Conservation (phyloP, 1,140 invertebrate species). For the Leguminivora glycinivorella region DNA sequence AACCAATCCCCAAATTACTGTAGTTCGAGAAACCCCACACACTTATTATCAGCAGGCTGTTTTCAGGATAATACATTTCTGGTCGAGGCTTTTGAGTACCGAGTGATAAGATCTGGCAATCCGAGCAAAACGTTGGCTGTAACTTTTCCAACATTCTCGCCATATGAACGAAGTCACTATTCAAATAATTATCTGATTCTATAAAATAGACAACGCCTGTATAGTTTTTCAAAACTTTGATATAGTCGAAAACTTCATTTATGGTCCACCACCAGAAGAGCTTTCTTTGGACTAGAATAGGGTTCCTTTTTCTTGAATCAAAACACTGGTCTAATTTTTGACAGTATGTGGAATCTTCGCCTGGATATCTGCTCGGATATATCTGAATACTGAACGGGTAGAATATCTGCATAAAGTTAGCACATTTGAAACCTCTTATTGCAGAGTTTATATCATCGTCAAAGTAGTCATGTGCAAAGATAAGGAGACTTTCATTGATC, state of each 20-base stretch:
- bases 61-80: slow-evolving; percentile 33
- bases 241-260: slow-evolving; percentile 45
- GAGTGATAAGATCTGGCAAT: slow-evolving; percentile 43
- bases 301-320: slow-evolving; percentile 35
- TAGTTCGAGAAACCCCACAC: slow-evolving; percentile 29
- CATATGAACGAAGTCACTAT: slow-evolving; percentile 42
- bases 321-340: slow-evolving; percentile 30
- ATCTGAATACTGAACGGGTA: slow-evolving; percentile 47
- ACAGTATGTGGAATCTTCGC: slow-evolving; percentile 38
- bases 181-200: slow-evolving; percentile 47
- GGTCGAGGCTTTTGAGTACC: slow-evolving; percentile 33
- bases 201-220: slow-evolving; percentile 43
- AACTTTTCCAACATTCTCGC: slow-evolving; percentile 35
- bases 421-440: slow-evolving; percentile 37
- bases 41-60: slow-evolving; percentile 32
- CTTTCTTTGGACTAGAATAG: slow-evolving; percentile 41
- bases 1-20: slow-evolving; percentile 40
- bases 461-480: slow-evolving; percentile 47
- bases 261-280: slow-evolving; percentile 54
- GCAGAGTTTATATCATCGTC: slow-evolving; percentile 41
- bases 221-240: slow-evolving; percentile 35
- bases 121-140: slow-evolving; percentile 28
- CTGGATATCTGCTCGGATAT: slow-evolving; percentile 44
- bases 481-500: slow-evolving; percentile 39
- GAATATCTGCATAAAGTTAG: slow-evolving; percentile 45